Evolutionary conservation across 1,140 invertebrate genomes (phyloP).

Genomic region (Formica exsecta): DNA sequence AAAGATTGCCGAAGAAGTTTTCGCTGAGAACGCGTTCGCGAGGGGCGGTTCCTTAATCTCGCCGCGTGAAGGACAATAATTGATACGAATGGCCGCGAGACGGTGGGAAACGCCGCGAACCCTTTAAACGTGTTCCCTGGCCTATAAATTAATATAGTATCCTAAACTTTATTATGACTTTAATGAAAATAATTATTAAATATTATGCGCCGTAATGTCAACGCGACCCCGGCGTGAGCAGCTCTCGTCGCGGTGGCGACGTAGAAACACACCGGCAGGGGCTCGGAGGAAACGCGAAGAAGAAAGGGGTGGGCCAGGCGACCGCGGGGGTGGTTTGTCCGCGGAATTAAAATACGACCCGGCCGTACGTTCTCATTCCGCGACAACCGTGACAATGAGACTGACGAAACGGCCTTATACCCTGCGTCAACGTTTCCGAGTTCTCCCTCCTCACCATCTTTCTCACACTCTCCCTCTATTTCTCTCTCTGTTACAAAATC

Average conservation of each 20-base stretch:
- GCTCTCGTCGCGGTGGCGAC: constrained; percentile 66
- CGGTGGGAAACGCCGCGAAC: constrained; percentile 74
- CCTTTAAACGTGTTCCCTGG: constrained; percentile 83
- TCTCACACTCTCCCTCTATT: constrained; percentile 39
- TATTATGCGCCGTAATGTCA: constrained; percentile 86
- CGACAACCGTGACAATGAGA: constrained; percentile 84
- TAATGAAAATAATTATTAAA: constrained; percentile 88
- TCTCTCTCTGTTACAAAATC: constrained; percentile 68
- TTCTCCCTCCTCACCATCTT: constrained; percentile 29
- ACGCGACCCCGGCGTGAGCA: constrained; percentile 76
- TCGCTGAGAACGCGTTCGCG: constrained; percentile 33
- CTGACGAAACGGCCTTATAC: constrained; percentile 83
- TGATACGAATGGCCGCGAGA: constrained; percentile 84
- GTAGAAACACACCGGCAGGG: constrained; percentile 64
- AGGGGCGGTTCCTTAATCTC: constrained; percentile 79
- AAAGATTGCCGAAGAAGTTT: constrained; percentile 73
- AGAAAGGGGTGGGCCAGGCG: constrained; percentile 75
- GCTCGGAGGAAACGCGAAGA: constrained; percentile 82
- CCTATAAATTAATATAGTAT: constrained; percentile 87
- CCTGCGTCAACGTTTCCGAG: constrained; percentile 67
- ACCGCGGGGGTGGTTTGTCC: constrained; percentile 79
- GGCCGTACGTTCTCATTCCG: constrained; percentile 86
- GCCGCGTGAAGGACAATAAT: constrained; percentile 82
- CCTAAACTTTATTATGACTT: constrained; percentile 86
- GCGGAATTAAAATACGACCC: constrained; percentile 87